Conservation (phyloP, 2,888 invertebrate species). For the Sycophila texana region DNA sequence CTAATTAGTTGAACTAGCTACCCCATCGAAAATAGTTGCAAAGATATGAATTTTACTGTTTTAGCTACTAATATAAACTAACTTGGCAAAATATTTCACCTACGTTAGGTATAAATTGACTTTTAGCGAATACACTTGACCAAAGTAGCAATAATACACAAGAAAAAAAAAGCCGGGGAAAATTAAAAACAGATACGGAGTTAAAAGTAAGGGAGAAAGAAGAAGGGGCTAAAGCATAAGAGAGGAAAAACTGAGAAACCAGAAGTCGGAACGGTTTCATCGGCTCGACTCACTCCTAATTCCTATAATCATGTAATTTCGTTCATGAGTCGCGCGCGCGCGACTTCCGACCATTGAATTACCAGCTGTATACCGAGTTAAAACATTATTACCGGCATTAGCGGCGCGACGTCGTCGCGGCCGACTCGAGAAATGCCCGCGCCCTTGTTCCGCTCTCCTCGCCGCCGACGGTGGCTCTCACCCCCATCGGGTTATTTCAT, state of each 20-base stretch:
- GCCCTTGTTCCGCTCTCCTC: conserved; percentile 4
- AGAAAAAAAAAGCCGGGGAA: no score
- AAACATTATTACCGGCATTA: conserved; percentile 54
- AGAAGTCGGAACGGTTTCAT: conserved; percentile 32
- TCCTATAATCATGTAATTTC: conserved; percentile 47
- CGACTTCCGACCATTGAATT: conserved; percentile 48
- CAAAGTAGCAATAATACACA: no score
- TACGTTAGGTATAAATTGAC: no score
- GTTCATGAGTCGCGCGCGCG: conserved; percentile 34
- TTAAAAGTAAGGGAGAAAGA: background rate
- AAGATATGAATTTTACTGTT: no score
- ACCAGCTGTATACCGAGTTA: conserved; percentile 50
- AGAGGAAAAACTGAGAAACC: conserved; percentile 11
- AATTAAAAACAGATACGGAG: no score
- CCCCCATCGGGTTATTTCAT: conserved; percentile 40
- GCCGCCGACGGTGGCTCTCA: background rate
- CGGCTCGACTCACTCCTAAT: conserved; percentile 30
- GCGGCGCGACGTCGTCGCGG: conserved; percentile 55
- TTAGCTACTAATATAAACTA: no score
- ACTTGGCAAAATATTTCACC: no score
- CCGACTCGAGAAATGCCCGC: conserved; percentile 25
- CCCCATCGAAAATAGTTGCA: no score
- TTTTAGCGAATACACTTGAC: no score
- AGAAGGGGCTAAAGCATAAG: background rate
- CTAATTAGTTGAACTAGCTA: no score